phyloP scores from a whole-genome alignment of 2,888 invertebrate genomes.

The Amiota communis region DNA sequence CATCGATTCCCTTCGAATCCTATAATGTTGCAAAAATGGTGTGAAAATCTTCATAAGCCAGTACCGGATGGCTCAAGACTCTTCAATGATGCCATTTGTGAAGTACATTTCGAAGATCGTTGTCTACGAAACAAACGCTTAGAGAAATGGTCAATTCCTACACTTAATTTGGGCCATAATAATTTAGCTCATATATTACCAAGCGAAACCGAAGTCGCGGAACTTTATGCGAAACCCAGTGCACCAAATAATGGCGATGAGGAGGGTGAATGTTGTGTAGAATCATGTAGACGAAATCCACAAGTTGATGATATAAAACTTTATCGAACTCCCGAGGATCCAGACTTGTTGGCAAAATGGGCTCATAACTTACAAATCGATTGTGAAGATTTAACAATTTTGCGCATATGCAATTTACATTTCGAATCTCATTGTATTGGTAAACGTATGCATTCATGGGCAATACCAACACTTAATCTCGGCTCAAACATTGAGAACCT shows the following conservation, averaged over 20 bases:
- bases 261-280: constrained; percentile 67
- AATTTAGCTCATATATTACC: constrained; percentile 58
- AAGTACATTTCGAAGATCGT: constrained; percentile 67
- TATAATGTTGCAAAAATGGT: constrained; percentile 62
- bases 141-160: constrained; percentile 68
- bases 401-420: constrained; percentile 65
- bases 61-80: constrained; percentile 66
- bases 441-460: constrained; percentile 65
- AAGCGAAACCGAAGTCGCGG: constrained; percentile 62
- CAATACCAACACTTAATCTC: constrained; percentile 67
- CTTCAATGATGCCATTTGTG: constrained; percentile 68
- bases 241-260: constrained; percentile 65
- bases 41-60: constrained; percentile 62
- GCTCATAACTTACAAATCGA: constrained; percentile 66
- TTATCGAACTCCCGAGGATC: constrained; percentile 65
- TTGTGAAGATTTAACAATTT: constrained; percentile 44
- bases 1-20: constrained; percentile 68
- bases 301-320: constrained; percentile 66
- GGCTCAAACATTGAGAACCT: constrained; percentile 61
- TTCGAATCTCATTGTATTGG: constrained; percentile 68
- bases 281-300: constrained; percentile 66
- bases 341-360: constrained; percentile 63
- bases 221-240: constrained; percentile 57
- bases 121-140: constrained; percentile 67
- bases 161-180: constrained; percentile 59